Evolutionary conservation across 1,140 invertebrate genomes (phyloP).

Genomic region (Drosophila azteca): DNA sequence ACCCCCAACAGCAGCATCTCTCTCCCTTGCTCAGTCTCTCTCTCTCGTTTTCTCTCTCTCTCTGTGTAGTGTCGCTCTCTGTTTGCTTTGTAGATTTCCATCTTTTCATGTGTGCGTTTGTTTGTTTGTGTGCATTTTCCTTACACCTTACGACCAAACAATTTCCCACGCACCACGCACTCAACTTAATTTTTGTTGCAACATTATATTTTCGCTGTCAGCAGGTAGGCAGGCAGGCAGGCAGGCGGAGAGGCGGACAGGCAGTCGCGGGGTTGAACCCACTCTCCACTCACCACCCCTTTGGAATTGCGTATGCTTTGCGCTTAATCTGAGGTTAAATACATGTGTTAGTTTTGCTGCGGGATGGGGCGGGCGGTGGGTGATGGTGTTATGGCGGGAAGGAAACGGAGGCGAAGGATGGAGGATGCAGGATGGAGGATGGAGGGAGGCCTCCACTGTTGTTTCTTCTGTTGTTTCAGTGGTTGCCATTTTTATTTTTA

Average conservation of each 20-base stretch:
- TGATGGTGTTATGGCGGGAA: not conserved
- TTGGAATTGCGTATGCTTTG: constrained; percentile 42
- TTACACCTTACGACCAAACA: constrained; percentile 73
- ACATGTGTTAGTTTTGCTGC: constrained; percentile 60
- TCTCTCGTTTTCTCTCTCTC: not conserved
- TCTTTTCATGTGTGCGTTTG: constrained; percentile 29
- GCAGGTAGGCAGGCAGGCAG: not conserved
- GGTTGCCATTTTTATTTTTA: constrained; percentile 68
- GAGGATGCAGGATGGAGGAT: not conserved
- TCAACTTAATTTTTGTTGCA: constrained; percentile 81
- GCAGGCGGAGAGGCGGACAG: not conserved
- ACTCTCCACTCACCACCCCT: not conserved
- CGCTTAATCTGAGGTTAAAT: constrained; percentile 78
- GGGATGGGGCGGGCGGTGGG: too few species aligned
- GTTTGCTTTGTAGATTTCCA: constrained; percentile 79
- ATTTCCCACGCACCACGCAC: constrained; percentile 74
- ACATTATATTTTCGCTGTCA: constrained; percentile 66
- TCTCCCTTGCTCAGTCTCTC: too few species aligned
- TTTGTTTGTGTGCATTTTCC: constrained; percentile 57
- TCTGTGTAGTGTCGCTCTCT: constrained; percentile 18
- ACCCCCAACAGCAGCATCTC: too few species aligned
- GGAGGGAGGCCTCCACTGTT: constrained; percentile 32
- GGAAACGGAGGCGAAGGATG: too few species aligned
- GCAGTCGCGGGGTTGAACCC: not conserved
- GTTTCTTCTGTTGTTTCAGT: constrained; percentile 57